phyloP scores from a whole-genome alignment of 2,113 vertebrate species.

The Lampris incognitus region DNA sequence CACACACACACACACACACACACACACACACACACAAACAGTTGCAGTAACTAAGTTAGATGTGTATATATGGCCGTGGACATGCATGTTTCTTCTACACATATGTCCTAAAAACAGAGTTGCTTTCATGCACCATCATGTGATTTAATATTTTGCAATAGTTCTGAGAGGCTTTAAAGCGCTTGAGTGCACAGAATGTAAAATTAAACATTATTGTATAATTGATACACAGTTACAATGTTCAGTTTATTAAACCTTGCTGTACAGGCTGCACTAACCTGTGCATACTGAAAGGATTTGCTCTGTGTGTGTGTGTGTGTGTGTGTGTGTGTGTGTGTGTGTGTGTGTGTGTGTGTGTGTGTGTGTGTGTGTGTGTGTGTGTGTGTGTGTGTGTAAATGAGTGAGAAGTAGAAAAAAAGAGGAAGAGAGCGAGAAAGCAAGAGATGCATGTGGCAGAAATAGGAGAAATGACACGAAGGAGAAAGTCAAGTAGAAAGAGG shows the following conservation, averaged over 20 bases:
- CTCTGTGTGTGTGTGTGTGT: background rate
- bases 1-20: background rate
- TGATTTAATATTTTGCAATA: too few relatives aligned
- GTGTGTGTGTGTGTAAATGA: background rate
- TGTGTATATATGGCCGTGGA: too few relatives aligned
- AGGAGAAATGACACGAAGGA: background rate
- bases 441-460: too few relatives aligned
- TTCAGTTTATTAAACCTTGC: background rate
- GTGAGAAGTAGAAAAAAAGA: background rate
- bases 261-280: slow-evolving; percentile 5
- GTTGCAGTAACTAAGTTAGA: too few relatives aligned
- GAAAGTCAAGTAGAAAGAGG: background rate
- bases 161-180: too few relatives aligned
- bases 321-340: background rate
- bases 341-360: background rate
- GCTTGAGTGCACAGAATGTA: too few relatives aligned
- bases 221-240: slow-evolving; percentile 1
- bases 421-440: background rate
- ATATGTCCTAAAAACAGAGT: too few relatives aligned
- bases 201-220: background rate
- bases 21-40: slow-evolving; percentile 7
- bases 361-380: too few relatives aligned
- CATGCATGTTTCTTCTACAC: too few relatives aligned
- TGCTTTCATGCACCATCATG: too few relatives aligned
- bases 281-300: background rate